A percentile compares a stretch with the other conserved stretches of the same genome.
Conservation (phyloP, 2,797 vertebrate genomes). For the Oryzias sinensis region DNA sequence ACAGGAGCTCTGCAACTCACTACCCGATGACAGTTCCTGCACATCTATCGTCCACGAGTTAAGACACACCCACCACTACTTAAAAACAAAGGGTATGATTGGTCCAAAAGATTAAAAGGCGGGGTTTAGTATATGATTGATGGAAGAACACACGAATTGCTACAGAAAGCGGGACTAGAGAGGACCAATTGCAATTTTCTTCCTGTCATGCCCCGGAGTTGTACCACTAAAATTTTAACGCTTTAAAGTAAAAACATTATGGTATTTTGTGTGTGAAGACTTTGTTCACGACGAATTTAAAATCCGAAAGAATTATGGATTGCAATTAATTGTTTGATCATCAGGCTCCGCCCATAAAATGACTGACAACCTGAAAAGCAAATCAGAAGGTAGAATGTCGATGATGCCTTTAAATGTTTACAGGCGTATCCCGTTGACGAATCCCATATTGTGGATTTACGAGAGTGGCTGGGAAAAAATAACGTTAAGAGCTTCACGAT, state of each 20-base stretch:
- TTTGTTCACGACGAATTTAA: too few relatives aligned
- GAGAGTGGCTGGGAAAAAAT: too few relatives aligned
- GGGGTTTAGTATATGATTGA: slow-evolving; percentile 49
- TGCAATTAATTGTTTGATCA: background rate
- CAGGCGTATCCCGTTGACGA: slow-evolving; percentile 1
- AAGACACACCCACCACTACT: slow-evolving; percentile 69
- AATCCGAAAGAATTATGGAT: too few relatives aligned
- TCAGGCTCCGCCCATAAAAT: slow-evolving; percentile 20
- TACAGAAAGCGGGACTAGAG: background rate
- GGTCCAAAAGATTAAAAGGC: slow-evolving; percentile 37
- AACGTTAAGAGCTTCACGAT: too few relatives aligned
- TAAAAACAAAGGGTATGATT: slow-evolving; percentile 78
- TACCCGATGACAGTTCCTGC: slow-evolving; percentile 61
- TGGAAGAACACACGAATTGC: slow-evolving; percentile 31
- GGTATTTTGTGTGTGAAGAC: too few relatives aligned
- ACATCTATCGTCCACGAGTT: slow-evolving; percentile 49
- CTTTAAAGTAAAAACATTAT: background rate
- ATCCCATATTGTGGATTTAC: background rate
- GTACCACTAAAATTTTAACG: background rate
- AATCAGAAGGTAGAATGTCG: slow-evolving; percentile 19
- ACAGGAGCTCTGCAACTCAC: slow-evolving; percentile 25
- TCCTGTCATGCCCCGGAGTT: slow-evolving; percentile 29
- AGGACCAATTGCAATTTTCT: slow-evolving; percentile 60
- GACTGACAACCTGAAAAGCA: slow-evolving; percentile 43
- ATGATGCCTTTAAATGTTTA: background rate